A percentile compares a stretch with the other conserved stretches of the same genome.
Conservation (phyloP, 2,797 vertebrate species). For the Peromyscus nudipes region DNA sequence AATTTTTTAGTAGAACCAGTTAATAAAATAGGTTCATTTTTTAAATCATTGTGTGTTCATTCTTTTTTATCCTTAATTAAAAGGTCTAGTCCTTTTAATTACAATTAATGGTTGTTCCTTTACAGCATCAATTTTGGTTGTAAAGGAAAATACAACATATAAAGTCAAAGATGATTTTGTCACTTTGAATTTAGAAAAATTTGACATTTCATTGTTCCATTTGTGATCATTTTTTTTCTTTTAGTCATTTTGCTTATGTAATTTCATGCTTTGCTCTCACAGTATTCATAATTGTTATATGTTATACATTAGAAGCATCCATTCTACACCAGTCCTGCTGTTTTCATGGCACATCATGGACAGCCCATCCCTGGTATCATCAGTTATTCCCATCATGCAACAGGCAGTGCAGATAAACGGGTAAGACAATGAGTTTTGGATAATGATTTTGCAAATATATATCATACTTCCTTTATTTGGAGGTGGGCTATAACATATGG, state of each 20-base stretch:
- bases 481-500: constrained; percentile 57
- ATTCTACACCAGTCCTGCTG: constrained; percentile 90
- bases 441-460: constrained; percentile 84
- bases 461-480: constrained; percentile 80
- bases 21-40: constrained; percentile 59
- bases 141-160: constrained; percentile 65
- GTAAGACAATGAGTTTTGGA: constrained; percentile 92
- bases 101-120: neutral
- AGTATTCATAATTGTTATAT: constrained; percentile 91
- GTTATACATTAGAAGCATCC: constrained; percentile 92
- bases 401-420: constrained; percentile 93
- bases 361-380: constrained; percentile 91
- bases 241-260: constrained; percentile 88
- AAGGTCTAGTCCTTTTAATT: constrained; percentile 49
- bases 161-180: constrained; percentile 82
- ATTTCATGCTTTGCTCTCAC: constrained; percentile 87
- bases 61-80: constrained; percentile 68
- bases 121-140: constrained; percentile 49
- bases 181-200: constrained; percentile 77
- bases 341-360: constrained; percentile 92
- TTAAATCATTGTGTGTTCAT: constrained; percentile 50
- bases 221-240: constrained; percentile 86
- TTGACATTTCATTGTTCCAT: constrained; percentile 82
- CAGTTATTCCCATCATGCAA: constrained; percentile 93
- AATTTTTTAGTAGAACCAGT: constrained; percentile 36